Evolutionary conservation across 2,113 vertebrate species (phyloP), one percentile per base, ranked within the genome.

Genomic region (Siniperca chuatsi): DNA sequence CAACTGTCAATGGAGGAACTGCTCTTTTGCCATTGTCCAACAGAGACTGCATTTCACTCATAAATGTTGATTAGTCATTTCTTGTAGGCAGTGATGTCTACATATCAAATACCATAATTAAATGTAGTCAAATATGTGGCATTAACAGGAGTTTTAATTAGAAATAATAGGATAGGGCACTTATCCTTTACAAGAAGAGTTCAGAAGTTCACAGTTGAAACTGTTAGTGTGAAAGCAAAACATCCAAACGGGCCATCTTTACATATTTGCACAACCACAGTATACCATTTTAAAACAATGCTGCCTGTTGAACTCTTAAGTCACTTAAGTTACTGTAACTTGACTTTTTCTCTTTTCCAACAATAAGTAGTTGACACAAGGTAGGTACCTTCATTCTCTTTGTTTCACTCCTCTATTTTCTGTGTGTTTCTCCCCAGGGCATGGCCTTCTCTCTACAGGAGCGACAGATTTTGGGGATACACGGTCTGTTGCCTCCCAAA

Each of bases 371-470:
- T 37, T 55, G 42, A 40, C n/a, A 35, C 13, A 67, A 48, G 18
- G 1, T 69, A 25, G 20, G 50, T 64, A 3, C 3, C 50, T 46
- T 25, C 4, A 70, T 76, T 67, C 1, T 54, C 18, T 13, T 37
- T 6, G 23, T 67, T 20, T 35, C 13, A 71, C 58, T 29, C 8
- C 21, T 73, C 9, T 60, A 29, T 18, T 62, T 15, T 76, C 37
- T 1, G 4, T 87, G n/a, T 85, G 20, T 74, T 57, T 73, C 37
- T 78, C 18, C 7, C 21, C 91, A 99, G 98, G 98, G 98, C 8
- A 99, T 99, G 98, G 98, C 98, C n/a, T 99, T 99, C 79, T 95
- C 97, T 0, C 82, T 99, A 3, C 90, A 94, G 20, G 98, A 99
- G 81, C 94, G 98, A 4, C 98, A 99, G 58, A 97, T 99, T 82